These are phyloP conservation scores for Lytechinus pictus DNA, from an alignment of 35 echinoderm and acorn worm genomes.

Conservation along the genomic window DNA sequence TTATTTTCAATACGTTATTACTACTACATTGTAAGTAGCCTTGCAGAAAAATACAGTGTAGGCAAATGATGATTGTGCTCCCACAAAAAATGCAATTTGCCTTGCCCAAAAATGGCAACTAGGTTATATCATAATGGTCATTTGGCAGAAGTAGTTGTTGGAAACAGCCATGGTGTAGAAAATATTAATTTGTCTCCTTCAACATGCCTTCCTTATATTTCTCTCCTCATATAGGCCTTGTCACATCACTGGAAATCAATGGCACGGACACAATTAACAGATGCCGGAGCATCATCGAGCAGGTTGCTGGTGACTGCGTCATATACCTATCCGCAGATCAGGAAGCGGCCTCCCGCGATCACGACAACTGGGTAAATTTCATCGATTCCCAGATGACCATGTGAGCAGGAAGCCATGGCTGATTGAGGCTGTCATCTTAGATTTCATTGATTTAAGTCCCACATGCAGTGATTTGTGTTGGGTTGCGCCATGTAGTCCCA, in stretches of 20 bases:
- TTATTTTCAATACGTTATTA: too few relatives aligned
- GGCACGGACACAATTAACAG: constrained; percentile 69
- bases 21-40: too few relatives aligned
- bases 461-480: neutral
- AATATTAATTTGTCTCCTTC: too few relatives aligned
- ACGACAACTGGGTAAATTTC: constrained; percentile 81
- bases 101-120: too few relatives aligned
- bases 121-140: too few relatives aligned
- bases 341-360: constrained; percentile 54
- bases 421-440: neutral
- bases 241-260: constrained; percentile 73
- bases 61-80: too few relatives aligned
- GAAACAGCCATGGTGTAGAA: too few relatives aligned
- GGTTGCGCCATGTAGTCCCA: neutral
- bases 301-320: constrained; percentile 47
- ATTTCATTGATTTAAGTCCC: neutral
- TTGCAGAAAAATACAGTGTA: too few relatives aligned
- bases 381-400: constrained; percentile 81
- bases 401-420: neutral
- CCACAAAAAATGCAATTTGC: too few relatives aligned
- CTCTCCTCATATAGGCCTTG: constrained; percentile 51
- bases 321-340: constrained; percentile 60
- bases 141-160: too few relatives aligned
- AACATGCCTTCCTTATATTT: neutral
- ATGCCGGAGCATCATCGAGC: constrained; percentile 68